Base-by-base conservation (phyloP, 2,888 invertebrate genomes). In the Diogma glabrata region DNA sequence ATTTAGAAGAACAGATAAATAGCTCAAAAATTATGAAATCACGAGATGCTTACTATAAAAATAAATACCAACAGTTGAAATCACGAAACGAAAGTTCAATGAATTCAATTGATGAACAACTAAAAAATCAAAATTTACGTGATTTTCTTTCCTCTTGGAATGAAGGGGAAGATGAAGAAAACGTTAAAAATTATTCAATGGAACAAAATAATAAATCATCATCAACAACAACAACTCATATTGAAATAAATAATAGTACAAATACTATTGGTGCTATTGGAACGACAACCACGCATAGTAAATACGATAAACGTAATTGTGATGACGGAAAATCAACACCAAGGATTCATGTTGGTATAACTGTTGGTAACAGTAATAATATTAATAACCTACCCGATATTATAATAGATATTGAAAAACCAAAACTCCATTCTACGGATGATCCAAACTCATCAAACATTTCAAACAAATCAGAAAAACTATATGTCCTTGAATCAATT, bases 141-240 rank as follows among this genome's bases (percentile, higher is more conserved):
- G 70, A 70, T 54, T 70, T 69, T 48, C 59, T 70, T 2, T 57
- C 68, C 16, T 64, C 67, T 16, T 70, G 70, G 70, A 70, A 70
- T 50, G 67, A 67, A 52, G 69, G 69, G 51, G 70, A 70, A 28
- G 69, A 70, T 26, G 70, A 64, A 36, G 51, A 47, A 12, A 14
- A 4, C 1, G 48, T 36, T 14, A 33, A 48, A 48, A 12, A 22
- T 12, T 26, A 23, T 33, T 20, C 19, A 47, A n/a, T n/a, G n/a
- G n/a, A n/a, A n/a, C n/a, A n/a, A n/a, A 14, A 24, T 24, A n/a
- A 36, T 12, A 10, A 6, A 24, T 10, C 16, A 38, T 19, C 14
- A 47, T 20, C 6, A 20, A 19, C 6, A 47, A 19, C 17, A 33
- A 51, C 33, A 36, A 46, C 30, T 17, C 36, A 30, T 16, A 40